phyloP scores from a whole-genome alignment of 92 coral and sea anemone species.

The Chrysogorgia sp. region DNA sequence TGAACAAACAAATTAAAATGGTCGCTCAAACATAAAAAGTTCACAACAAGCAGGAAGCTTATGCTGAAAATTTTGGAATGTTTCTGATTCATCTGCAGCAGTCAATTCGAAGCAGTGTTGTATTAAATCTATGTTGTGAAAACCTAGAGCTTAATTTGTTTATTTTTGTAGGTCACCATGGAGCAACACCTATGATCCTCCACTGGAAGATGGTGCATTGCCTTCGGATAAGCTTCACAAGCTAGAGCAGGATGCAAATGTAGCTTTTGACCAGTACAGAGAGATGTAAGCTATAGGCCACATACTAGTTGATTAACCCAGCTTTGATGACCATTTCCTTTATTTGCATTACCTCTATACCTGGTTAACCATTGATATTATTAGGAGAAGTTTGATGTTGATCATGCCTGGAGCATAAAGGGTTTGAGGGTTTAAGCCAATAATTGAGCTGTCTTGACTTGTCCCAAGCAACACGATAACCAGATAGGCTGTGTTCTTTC shows the following conservation, averaged over 20 bases:
- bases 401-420: background rate
- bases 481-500: too few relatives aligned
- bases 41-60: too few relatives aligned
- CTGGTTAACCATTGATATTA: too few relatives aligned
- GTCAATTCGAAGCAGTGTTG: too few relatives aligned
- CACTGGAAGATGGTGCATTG: conserved; percentile 95
- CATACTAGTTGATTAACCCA: background rate
- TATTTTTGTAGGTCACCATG: conserved; percentile 83
- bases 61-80: too few relatives aligned
- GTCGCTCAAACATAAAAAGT: too few relatives aligned
- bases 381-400: too few relatives aligned
- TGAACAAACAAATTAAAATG: too few relatives aligned
- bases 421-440: background rate
- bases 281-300: conserved; percentile 73
- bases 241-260: conserved; percentile 90
- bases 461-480: too few relatives aligned
- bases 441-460: background rate
- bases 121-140: too few relatives aligned
- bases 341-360: background rate
- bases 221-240: conserved; percentile 95
- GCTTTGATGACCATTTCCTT: background rate
- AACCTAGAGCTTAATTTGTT: too few relatives aligned
- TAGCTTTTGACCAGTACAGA: conserved; percentile 98
- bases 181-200: conserved; percentile 97
- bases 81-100: too few relatives aligned